phyloP scores from a whole-genome alignment of 2,888 invertebrate genomes.

The Drosophila barbarae region DNA sequence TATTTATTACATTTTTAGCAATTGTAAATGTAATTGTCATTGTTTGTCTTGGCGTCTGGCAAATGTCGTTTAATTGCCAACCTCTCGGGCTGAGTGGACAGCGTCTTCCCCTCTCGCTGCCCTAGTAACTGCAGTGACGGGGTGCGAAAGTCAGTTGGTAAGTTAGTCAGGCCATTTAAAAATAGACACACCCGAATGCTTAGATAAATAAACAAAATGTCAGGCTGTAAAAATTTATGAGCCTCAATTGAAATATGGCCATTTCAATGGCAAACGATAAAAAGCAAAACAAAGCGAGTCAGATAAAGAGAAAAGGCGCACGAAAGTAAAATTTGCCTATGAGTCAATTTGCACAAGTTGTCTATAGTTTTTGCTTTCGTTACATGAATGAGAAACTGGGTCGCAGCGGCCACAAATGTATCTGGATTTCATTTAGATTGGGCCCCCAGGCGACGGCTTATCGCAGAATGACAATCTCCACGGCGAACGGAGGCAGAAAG shows the following conservation, averaged over 20 bases:
- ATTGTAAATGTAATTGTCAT: conserved; percentile 74
- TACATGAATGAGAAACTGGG: conserved; percentile 64
- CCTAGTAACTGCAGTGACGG: conserved; percentile 33
- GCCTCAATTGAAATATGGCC: conserved; percentile 66
- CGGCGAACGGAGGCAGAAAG: conserved; percentile 7
- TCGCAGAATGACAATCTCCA: conserved; percentile 66
- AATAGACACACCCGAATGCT: conserved; percentile 66
- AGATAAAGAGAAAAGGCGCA: conserved; percentile 32
- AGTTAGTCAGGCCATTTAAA: conserved; percentile 69
- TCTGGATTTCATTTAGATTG: conserved; percentile 70
- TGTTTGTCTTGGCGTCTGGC: conserved; percentile 72
- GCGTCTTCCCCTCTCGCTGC: conserved; percentile 11
- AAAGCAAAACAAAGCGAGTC: conserved; percentile 30
- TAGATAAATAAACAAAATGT: conserved; percentile 71
- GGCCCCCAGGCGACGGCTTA: conserved; percentile 53
- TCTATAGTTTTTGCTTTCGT: conserved; percentile 67
- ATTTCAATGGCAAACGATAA: conserved; percentile 73
- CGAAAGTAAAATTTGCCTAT: conserved; percentile 49
- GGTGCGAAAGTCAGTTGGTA: conserved; percentile 69
- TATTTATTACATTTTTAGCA: conserved; percentile 72
- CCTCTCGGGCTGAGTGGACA: conserved; percentile 4
- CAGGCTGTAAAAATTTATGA: conserved; percentile 69
- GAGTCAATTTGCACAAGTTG: conserved; percentile 64
- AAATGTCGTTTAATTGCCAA: conserved; percentile 70
- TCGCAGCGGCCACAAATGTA: conserved; percentile 66